Percentiles rank a stretch among this genome's conserved stretches.
phyloP scores from a whole-genome alignment of 2,888 invertebrate genomes.

The Baccha elongata region DNA sequence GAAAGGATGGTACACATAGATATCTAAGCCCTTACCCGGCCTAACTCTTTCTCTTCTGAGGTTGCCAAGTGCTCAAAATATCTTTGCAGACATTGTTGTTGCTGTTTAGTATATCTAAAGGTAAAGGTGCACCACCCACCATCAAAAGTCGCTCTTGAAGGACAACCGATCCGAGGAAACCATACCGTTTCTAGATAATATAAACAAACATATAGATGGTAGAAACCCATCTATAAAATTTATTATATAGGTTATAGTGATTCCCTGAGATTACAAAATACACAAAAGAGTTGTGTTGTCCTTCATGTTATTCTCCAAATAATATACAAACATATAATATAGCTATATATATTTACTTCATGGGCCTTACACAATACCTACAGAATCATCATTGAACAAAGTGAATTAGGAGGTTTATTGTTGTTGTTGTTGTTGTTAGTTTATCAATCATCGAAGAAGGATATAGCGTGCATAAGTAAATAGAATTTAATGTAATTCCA shows the following conservation, averaged over 20 bases:
- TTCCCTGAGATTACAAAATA: constrained; percentile 64
- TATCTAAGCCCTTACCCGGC: not conserved
- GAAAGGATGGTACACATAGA: constrained; percentile 17
- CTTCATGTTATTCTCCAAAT: constrained; percentile 37
- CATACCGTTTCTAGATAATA: not conserved
- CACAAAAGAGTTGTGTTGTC: constrained; percentile 68
- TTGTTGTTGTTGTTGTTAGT: constrained; percentile 44
- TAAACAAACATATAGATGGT: not conserved
- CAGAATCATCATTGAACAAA: constrained; percentile 35
- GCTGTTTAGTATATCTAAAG: constrained; percentile 21
- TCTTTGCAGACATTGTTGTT: constrained; percentile 43
- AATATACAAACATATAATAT: constrained; percentile 11
- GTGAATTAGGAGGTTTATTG: constrained; percentile 51
- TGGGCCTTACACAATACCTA: not conserved
- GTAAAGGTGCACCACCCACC: constrained; percentile 12
- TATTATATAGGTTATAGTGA: constrained; percentile 27
- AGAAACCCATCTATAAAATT: not conserved
- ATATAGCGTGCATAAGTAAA: constrained; percentile 58
- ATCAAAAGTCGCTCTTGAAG: constrained; percentile 7
- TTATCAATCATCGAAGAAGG: constrained; percentile 60
- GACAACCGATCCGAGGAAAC: not conserved
- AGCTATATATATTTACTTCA: no score
- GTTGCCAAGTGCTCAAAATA: constrained; percentile 51
- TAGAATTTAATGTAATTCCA: constrained; percentile 63
- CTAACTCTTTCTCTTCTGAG: constrained; percentile 6